phyloP scores from a whole-genome alignment of 2,113 vertebrate genomes.

The Telmatochromis brachygnathus region DNA sequence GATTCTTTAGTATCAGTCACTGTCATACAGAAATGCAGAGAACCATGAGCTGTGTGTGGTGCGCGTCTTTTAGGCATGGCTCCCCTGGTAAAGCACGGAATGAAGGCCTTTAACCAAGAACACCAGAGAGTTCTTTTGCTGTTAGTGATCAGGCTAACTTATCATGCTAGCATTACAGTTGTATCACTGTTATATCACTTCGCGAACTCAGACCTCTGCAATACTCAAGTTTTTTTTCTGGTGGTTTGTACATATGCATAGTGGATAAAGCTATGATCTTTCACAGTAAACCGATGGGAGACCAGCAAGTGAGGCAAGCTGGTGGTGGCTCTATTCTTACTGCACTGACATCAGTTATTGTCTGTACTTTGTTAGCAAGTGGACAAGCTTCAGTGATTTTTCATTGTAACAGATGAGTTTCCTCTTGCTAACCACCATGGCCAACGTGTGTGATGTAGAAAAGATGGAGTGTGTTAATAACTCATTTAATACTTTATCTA shows the following conservation, averaged over 20 bases:
- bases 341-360: neutral
- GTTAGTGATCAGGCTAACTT: neutral
- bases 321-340: neutral
- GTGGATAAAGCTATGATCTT: neutral
- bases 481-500: neutral
- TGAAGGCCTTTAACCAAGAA: neutral
- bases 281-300: neutral
- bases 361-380: neutral
- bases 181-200: neutral
- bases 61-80: neutral
- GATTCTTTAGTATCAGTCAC: neutral
- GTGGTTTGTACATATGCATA: neutral
- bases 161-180: neutral
- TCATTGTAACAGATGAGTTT: neutral
- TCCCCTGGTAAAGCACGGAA: neutral
- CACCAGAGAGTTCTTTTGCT: neutral
- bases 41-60: neutral
- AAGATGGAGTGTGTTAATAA: neutral
- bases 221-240: neutral
- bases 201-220: rapidly evolving
- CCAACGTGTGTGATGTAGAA: neutral
- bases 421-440: neutral
- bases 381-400: neutral
- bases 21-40: neutral
- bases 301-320: neutral